A percentile compares a stretch with the other conserved stretches of the same genome.
Conservation (phyloP, 2,113 vertebrate species). For the Aythya baeri region DNA sequence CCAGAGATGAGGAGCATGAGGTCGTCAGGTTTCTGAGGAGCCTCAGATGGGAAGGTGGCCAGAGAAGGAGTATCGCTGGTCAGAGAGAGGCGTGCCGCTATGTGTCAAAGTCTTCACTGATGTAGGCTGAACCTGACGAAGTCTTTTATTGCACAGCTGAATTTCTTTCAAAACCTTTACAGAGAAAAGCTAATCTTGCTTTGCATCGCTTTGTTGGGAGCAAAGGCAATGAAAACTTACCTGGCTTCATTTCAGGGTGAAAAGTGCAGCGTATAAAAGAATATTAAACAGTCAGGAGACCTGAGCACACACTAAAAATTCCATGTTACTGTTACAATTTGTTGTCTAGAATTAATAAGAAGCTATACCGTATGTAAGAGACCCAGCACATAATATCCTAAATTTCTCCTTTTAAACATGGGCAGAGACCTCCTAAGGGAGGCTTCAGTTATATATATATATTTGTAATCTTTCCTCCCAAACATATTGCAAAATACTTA, state of each 20-base stretch:
- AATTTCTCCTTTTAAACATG: neutral
- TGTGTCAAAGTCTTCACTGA: neutral
- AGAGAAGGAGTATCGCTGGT: neutral
- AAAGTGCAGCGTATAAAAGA: neutral
- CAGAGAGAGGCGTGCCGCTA: neutral
- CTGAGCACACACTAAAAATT: neutral
- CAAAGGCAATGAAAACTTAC: neutral
- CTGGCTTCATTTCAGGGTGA: neutral
- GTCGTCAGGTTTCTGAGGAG: neutral
- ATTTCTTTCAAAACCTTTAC: neutral
- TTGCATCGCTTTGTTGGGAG: neutral
- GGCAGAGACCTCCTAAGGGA: neutral
- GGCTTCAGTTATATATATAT: neutral
- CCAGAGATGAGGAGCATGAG: neutral
- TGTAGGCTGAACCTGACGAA: neutral
- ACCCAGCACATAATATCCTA: neutral
- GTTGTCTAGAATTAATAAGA: neutral
- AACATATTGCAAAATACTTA: conserved; percentile 25
- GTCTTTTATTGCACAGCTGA: neutral
- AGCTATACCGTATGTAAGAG: neutral
- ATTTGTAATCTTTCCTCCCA: neutral
- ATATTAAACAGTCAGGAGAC: neutral
- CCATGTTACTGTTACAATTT: neutral
- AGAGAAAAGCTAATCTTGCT: neutral
- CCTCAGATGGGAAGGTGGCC: neutral